Evolutionary conservation across 2,888 invertebrate species (phyloP).

Genomic region (Scrobipalpa atriplicella): DNA sequence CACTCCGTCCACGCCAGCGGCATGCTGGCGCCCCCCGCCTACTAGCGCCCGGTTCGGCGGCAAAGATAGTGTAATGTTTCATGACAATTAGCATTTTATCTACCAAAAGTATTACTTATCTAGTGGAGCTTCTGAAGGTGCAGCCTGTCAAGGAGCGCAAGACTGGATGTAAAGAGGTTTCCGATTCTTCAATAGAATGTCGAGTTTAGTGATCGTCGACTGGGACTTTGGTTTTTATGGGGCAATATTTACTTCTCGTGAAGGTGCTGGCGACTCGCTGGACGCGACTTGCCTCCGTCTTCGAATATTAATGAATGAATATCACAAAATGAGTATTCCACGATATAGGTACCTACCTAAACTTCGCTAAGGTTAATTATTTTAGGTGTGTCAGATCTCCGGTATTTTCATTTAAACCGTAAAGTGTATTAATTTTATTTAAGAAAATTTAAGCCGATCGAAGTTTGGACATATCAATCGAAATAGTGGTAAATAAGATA

Average conservation of each 20-base stretch:
- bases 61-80: slow-evolving; percentile 43
- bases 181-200: slow-evolving; percentile 47
- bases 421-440: slow-evolving; percentile 71
- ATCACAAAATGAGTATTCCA: slow-evolving; percentile 72
- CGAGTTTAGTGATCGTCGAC: slow-evolving; percentile 54
- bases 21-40: slow-evolving; percentile 80
- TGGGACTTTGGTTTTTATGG: slow-evolving; percentile 66
- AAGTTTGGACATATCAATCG: slow-evolving; percentile 74
- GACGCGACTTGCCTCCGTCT: slow-evolving; percentile 78
- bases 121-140: slow-evolving; percentile 58
- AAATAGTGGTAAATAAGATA: slow-evolving; percentile 68
- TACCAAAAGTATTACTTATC: slow-evolving; percentile 77
- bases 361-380: slow-evolving; percentile 60
- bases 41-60: slow-evolving; percentile 67
- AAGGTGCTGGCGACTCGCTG: slow-evolving; percentile 80
- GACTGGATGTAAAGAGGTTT: slow-evolving; percentile 64
- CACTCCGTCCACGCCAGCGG: slow-evolving; percentile 81
- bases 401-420: slow-evolving; percentile 70
- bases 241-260: slow-evolving; percentile 62
- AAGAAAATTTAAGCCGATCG: slow-evolving; percentile 68
- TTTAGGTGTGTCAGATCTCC: slow-evolving; percentile 72
- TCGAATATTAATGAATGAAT: slow-evolving; percentile 55
- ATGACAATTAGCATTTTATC: slow-evolving; percentile 62
- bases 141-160: slow-evolving; percentile 56
- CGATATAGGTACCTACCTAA: slow-evolving; percentile 60